phyloP scores from a whole-genome alignment of 2,888 invertebrate genomes.

The Drosophila villosipedis region DNA sequence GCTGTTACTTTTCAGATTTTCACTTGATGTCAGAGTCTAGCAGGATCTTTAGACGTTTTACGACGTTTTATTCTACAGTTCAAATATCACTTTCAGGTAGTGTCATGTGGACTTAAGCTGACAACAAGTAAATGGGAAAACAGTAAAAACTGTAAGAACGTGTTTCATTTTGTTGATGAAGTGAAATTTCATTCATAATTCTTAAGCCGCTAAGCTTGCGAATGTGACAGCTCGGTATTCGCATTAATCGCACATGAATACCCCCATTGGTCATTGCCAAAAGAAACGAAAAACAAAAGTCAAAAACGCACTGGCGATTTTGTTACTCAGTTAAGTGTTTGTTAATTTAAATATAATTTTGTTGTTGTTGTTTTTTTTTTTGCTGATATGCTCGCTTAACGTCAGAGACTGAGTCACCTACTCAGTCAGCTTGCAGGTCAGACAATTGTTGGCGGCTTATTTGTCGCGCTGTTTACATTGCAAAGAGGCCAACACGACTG shows the following conservation, averaged over 20 bases:
- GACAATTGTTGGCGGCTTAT: slow-evolving; percentile 47
- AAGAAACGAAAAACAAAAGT: slow-evolving; percentile 1
- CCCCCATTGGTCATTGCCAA: slow-evolving; percentile 46
- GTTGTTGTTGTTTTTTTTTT: neutral
- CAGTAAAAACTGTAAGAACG: slow-evolving; percentile 36
- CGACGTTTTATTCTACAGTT: slow-evolving; percentile 13
- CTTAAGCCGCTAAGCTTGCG: slow-evolving; percentile 26
- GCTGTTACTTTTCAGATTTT: slow-evolving; percentile 8
- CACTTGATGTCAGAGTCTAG: slow-evolving; percentile 13
- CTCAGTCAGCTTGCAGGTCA: slow-evolving; percentile 37
- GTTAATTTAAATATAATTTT: slow-evolving; percentile 13
- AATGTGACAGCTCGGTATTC: slow-evolving; percentile 31
- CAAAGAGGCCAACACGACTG: slow-evolving; percentile 26
- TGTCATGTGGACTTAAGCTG: slow-evolving; percentile 46
- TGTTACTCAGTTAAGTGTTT: slow-evolving; percentile 28
- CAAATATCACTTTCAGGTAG: slow-evolving; percentile 37
- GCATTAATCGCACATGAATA: slow-evolving; percentile 40
- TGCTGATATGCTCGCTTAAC: slow-evolving; percentile 15
- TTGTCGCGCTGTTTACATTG: slow-evolving; percentile 30
- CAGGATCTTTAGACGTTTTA: slow-evolving; percentile 7
- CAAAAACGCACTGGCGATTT: neutral
- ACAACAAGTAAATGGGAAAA: slow-evolving; percentile 36
- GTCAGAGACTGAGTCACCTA: slow-evolving; percentile 46
- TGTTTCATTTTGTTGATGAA: slow-evolving; percentile 41
- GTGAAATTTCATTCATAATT: slow-evolving; percentile 62